A percentile compares a stretch with the other conserved stretches of the same genome.
These are phyloP conservation scores for Aproaerema taeniolella DNA, from an alignment of 2,888 invertebrate species.

Conservation along the genomic window DNA sequence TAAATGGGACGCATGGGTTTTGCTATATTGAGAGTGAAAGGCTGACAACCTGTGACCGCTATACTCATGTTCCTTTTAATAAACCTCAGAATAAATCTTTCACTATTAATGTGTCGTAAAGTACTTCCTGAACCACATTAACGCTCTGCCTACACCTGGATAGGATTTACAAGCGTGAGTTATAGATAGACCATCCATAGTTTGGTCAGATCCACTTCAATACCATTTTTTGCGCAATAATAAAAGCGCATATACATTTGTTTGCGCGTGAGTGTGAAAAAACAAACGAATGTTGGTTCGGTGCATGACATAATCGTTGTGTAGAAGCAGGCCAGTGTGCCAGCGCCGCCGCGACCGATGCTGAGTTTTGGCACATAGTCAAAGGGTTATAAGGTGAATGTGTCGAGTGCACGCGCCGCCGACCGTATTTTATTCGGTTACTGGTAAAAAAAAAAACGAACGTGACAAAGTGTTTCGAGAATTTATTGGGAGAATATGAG, in stretches of 20 bases:
- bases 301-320: constrained; percentile 71
- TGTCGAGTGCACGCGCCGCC: constrained; percentile 38
- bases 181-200: too few species aligned
- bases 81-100: too few species aligned
- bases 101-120: too few species aligned
- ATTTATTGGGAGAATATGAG: constrained; percentile 2
- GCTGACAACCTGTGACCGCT: too few species aligned
- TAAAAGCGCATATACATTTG: constrained; percentile 44
- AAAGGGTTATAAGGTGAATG: constrained; percentile 70
- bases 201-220: too few species aligned
- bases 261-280: constrained; percentile 42
- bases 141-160: too few species aligned
- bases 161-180: too few species aligned
- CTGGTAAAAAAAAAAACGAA: constrained; percentile 26
- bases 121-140: too few species aligned
- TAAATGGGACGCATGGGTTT: too few species aligned
- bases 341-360: constrained; percentile 25
- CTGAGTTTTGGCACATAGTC: constrained; percentile 62
- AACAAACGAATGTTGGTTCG: constrained; percentile 44
- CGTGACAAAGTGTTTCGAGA: constrained; percentile 7
- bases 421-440: constrained; percentile 30
- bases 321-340: constrained; percentile 69
- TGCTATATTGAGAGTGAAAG: too few species aligned
- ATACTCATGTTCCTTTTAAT: too few species aligned
- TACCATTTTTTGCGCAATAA: too few species aligned